These are phyloP conservation scores for Neoitamus cyanurus DNA, from an alignment of 2,888 invertebrate genomes.

Conservation along the genomic window DNA sequence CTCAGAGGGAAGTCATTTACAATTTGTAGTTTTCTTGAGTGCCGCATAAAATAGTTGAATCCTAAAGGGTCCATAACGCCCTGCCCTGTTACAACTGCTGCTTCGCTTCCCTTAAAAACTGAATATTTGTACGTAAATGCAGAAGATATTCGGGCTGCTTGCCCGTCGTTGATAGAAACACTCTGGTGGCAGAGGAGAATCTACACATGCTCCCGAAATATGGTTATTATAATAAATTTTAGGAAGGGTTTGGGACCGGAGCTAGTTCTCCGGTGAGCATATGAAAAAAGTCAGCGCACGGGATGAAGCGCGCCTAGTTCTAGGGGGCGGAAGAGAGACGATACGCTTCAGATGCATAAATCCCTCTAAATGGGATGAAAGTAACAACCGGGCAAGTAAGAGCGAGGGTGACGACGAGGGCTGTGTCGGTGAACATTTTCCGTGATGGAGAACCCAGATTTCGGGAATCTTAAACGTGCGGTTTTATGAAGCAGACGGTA, in stretches of 20 bases:
- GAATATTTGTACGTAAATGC: constrained; percentile 22
- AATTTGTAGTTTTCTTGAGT: constrained; percentile 51
- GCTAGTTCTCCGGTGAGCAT: constrained; percentile 28
- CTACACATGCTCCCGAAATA: constrained; percentile 46
- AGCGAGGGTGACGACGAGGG: not conserved
- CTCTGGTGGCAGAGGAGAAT: not conserved
- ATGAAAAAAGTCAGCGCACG: constrained; percentile 7
- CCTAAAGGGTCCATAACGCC: not conserved
- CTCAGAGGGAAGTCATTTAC: constrained; percentile 48
- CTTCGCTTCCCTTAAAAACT: constrained; percentile 1
- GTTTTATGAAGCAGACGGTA: constrained; percentile 49
- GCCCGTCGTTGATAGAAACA: constrained; percentile 13
- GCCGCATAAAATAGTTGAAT: constrained; percentile 47
- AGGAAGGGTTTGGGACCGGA: constrained; percentile 28
- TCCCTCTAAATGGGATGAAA: constrained; percentile 46
- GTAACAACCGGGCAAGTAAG: constrained; percentile 27
- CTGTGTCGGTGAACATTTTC: constrained; percentile 10
- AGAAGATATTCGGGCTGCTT: constrained; percentile 18
- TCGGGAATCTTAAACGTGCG: constrained; percentile 50
- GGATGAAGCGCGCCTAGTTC: not conserved
- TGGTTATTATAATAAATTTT: constrained; percentile 48
- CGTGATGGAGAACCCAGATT: constrained; percentile 46
- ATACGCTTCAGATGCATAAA: constrained; percentile 46
- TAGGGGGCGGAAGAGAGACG: not conserved
- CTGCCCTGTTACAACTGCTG: not conserved